A percentile compares a stretch with the other conserved stretches of the same genome.
Evolutionary conservation across 2,888 invertebrate species (phyloP).

Genomic region (Andrena dorsata): DNA sequence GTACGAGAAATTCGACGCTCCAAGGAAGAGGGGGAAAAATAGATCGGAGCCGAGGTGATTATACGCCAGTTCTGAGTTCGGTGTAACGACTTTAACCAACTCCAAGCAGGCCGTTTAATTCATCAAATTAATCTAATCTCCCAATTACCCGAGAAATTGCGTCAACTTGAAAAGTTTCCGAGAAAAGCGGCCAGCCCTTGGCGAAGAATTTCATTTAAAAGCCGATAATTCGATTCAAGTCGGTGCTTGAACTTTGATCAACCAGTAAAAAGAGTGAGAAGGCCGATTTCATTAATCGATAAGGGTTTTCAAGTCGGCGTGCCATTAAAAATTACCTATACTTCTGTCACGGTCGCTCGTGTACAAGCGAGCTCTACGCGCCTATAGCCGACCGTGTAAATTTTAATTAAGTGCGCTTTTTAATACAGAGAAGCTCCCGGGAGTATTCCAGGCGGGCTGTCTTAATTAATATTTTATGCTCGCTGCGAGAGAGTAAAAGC

Average conservation of each 20-base stretch:
- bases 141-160: slow-evolving; percentile 56
- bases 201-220: slow-evolving; percentile 63
- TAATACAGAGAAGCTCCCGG: background rate
- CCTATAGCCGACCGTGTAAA: background rate
- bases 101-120: slow-evolving; percentile 50
- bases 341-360: background rate
- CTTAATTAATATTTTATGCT: slow-evolving; percentile 49
- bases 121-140: slow-evolving; percentile 56
- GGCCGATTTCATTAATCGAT: slow-evolving; percentile 52
- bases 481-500: background rate
- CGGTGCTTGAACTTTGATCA: slow-evolving; percentile 48
- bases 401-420: slow-evolving; percentile 47
- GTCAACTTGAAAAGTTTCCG: slow-evolving; percentile 57
- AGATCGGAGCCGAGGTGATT: slow-evolving; percentile 26
- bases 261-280: slow-evolving; percentile 54
- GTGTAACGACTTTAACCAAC: slow-evolving; percentile 51
- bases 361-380: background rate
- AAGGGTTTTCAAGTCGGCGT: slow-evolving; percentile 21
- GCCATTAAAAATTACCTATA: slow-evolving; percentile 16
- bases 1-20: slow-evolving; percentile 14
- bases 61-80: slow-evolving; percentile 25
- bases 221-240: slow-evolving; percentile 57
- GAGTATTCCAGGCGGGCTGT: slow-evolving; percentile 18
- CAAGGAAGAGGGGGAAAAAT: background rate
- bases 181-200: slow-evolving; percentile 24